Conservation (phyloP, 2,113 vertebrate genomes). For the Phyllopteryx taeniolatus region DNA sequence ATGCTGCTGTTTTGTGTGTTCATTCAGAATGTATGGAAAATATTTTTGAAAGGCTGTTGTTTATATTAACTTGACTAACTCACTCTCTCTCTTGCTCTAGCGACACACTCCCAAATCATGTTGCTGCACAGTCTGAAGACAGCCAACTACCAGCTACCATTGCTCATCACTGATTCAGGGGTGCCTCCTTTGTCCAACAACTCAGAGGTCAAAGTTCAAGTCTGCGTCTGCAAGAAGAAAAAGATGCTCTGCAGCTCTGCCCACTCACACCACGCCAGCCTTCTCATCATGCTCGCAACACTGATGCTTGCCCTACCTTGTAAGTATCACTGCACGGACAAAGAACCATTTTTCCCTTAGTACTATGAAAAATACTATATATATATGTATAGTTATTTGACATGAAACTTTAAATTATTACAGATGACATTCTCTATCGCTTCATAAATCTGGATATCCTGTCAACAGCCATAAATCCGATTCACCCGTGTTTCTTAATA, state of each 20-base stretch:
- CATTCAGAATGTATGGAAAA: neutral
- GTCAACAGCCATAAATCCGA: neutral
- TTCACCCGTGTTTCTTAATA: neutral
- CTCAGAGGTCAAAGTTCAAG: conserved; percentile 93
- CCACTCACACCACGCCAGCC: conserved; percentile 69
- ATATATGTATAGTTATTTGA: neutral
- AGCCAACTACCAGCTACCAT: conserved; percentile 92
- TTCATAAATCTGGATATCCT: conserved; percentile 3
- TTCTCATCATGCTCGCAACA: conserved; percentile 66
- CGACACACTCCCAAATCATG: conserved; percentile 89
- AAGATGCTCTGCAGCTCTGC: conserved; percentile 91
- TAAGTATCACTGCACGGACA: conserved; percentile 41
- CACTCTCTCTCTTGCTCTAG: conserved; percentile 47
- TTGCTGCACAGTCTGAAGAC: conserved; percentile 92
- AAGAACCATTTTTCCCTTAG: neutral
- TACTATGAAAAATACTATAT: neutral
- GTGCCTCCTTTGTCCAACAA: conserved; percentile 87
- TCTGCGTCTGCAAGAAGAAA: conserved; percentile 95
- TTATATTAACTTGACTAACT: neutral
- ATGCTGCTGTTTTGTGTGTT: neutral
- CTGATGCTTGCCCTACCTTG: conserved; percentile 56
- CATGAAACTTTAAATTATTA: neutral
- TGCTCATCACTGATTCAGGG: conserved; percentile 94
- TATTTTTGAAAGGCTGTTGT: neutral
- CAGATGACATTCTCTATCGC: neutral